A percentile compares a stretch with the other conserved stretches of the same genome.
Evolutionary conservation across 2,113 vertebrate genomes (phyloP).

Genomic region (Python bivittatus): DNA sequence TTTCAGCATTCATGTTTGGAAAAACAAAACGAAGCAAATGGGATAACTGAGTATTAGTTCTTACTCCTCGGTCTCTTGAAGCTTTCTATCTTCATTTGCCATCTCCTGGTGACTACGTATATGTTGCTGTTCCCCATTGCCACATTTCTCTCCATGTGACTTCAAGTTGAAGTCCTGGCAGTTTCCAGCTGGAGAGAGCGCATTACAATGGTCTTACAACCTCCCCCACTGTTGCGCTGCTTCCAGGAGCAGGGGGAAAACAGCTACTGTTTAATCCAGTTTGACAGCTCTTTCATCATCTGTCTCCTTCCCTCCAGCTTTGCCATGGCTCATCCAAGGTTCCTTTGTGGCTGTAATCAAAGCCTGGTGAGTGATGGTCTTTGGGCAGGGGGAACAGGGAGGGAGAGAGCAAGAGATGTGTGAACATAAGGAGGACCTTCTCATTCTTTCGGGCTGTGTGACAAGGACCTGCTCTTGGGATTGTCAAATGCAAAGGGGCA

Average conservation of each 20-base stretch:
- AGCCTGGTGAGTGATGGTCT: conserved; percentile 70
- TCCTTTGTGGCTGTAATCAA: conserved; percentile 72
- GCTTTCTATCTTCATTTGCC: not conserved
- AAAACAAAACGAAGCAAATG: no score
- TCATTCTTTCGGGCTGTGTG: rapidly evolving
- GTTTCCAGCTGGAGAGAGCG: conserved; percentile 29
- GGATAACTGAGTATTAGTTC: no score
- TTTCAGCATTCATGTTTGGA: not conserved
- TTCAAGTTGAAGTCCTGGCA: conserved; percentile 13
- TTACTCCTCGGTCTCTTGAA: not conserved
- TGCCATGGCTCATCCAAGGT: conserved; percentile 62
- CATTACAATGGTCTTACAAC: conserved; percentile 50
- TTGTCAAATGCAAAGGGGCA: rapidly evolving
- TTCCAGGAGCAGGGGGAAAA: conserved; percentile 60
- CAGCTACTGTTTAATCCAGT: conserved; percentile 69
- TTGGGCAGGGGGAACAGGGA: not conserved
- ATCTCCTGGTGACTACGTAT: not conserved
- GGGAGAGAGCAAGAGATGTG: conserved; percentile 19
- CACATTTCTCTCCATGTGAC: not conserved
- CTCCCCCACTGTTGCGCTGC: conserved; percentile 42
- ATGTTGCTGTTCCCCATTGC: not conserved
- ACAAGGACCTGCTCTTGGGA: rapidly evolving
- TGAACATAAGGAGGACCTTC: not conserved
- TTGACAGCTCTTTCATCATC: conserved; percentile 75
- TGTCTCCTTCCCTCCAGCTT: conserved; percentile 62